These are phyloP conservation scores for Nycteola revayana DNA, from an alignment of 2,888 invertebrate genomes.

Conservation along the genomic window DNA sequence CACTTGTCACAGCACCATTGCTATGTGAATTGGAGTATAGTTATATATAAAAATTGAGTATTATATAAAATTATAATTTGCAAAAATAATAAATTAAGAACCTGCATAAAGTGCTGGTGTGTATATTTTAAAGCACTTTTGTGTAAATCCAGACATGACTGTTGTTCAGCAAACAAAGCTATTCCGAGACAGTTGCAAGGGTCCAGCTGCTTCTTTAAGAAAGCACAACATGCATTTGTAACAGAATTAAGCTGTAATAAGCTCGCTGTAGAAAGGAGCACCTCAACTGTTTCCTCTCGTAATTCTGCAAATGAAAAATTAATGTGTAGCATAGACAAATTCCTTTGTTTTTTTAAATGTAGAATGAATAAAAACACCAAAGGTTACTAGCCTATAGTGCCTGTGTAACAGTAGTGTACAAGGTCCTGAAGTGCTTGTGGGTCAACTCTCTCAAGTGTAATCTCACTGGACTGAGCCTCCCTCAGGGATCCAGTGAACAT, in stretches of 20 bases:
- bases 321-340: no score
- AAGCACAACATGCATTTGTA: conserved; percentile 94
- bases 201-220: conserved; percentile 93
- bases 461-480: conserved; percentile 92
- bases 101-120: conserved; percentile 92
- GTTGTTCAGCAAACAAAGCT: conserved; percentile 95
- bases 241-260: conserved; percentile 93
- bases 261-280: conserved; percentile 92
- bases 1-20: no score
- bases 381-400: conserved; percentile 78
- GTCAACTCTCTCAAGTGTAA: conserved; percentile 92
- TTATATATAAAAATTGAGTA: no score
- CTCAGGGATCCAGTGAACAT: conserved; percentile 96
- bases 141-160: conserved; percentile 91
- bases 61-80: conserved; percentile 9
- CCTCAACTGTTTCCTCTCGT: conserved; percentile 95
- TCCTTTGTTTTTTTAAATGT: no score
- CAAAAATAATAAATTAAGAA: conserved; percentile 46
- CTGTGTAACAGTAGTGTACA: conserved; percentile 95
- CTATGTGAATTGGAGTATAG: no score
- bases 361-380: background rate
- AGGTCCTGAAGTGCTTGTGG: conserved; percentile 92
- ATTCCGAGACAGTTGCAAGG: conserved; percentile 98
- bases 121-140: conserved; percentile 92
- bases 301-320: conserved; percentile 82